These are phyloP conservation scores for Coremacera marginata DNA, from an alignment of 2,888 invertebrate species.

Conservation along the genomic window DNA sequence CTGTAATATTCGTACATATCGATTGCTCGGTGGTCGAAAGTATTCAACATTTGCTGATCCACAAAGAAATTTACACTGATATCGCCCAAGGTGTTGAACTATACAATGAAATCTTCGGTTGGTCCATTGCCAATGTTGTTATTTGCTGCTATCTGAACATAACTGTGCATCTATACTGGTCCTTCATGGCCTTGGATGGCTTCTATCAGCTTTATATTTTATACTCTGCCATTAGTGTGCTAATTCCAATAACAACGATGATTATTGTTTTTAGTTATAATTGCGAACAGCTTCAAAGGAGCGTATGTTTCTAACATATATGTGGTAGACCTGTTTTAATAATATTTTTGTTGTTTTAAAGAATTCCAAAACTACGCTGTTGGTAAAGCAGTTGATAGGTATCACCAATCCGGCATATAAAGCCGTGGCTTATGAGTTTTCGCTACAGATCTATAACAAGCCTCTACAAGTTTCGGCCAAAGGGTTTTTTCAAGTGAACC, in stretches of 20 bases:
- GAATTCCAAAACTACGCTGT: neutral
- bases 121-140: constrained; percentile 54
- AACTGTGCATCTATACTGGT: constrained; percentile 57
- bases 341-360: no score
- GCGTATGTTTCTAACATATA: neutral
- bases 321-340: no score
- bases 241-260: constrained; percentile 46
- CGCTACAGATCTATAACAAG: constrained; percentile 58
- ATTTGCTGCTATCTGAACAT: constrained; percentile 56
- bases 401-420: constrained; percentile 47
- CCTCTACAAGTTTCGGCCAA: constrained; percentile 53
- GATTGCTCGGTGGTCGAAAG: neutral
- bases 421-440: constrained; percentile 54
- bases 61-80: constrained; percentile 56
- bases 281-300: constrained; percentile 50
- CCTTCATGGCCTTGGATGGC: constrained; percentile 48
- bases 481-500: constrained; percentile 56
- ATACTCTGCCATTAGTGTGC: constrained; percentile 41
- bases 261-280: constrained; percentile 51
- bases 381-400: constrained; percentile 13
- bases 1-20: neutral
- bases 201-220: constrained; percentile 48
- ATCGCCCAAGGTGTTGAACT: constrained; percentile 49
- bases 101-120: constrained; percentile 56
- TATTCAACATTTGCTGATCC: constrained; percentile 47